Evolutionary conservation across 1,140 invertebrate species (phyloP), one percentile per base, ranked within the genome.

Genomic region (Dendroctonus valens): DNA sequence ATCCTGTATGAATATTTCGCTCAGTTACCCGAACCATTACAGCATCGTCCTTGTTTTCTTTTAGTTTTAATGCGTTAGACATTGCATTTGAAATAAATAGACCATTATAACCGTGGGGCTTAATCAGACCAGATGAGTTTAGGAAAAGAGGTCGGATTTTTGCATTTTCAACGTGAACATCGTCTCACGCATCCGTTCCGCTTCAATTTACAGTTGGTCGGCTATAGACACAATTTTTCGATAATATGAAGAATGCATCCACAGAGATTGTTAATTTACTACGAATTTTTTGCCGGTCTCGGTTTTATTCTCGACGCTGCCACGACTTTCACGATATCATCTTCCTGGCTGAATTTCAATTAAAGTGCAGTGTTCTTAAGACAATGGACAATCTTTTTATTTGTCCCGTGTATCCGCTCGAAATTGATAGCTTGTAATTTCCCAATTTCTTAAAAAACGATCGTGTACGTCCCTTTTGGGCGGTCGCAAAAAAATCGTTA

Each of bases 261-360:
- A 15, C 9, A 62, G 48, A 53, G 46, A 37, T 62, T 58, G 66
- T 68, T 68, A 68, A 68, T 68, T 68, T 68, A 63, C 50, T 50
- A 26, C 9, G 49, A 42, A 42, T 68, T 68, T 68, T 64, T 63
- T 60, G 48, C 46, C 39, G 59, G 41, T 49, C 61, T 51, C 52
- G 44, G 42, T 64, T 64, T 65, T 68, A 53, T 65, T 68, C 49
- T 57, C 60, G 59, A 52, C 39, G 53, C 54, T 65, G 57, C 67
- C 67, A 68, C 66, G 67, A 68, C 67, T 68, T 64, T 57, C 42
- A 53, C 55, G 67, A 68, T 68, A 68, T 51, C 60, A 68, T 68
- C 67, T 68, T 63, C 48, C 52, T 51, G 55, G 67, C 60, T 67
- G 55, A 64, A 68, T 68, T 68, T 64, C 60, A 68, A 62, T 68